Percentiles rank a stretch among this genome's conserved stretches.
Conservation (phyloP, 2,113 vertebrate genomes). For the Thamnophis sirtalis region DNA sequence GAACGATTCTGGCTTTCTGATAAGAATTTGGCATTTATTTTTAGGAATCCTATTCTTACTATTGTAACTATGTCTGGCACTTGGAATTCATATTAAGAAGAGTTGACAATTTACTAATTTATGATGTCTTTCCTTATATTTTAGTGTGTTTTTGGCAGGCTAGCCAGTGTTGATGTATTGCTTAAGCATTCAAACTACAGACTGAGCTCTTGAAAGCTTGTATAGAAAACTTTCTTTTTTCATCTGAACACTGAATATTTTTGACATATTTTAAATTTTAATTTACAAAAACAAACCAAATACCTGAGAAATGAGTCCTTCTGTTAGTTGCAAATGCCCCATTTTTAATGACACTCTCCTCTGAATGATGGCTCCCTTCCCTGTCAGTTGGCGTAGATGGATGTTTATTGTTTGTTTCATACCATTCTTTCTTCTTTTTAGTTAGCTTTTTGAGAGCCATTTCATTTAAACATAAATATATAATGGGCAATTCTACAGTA, state of each 20-base stretch:
- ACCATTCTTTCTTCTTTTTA: slow-evolving; percentile 1
- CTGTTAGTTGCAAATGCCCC: slow-evolving; percentile 53
- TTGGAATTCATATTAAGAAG: slow-evolving; percentile 57
- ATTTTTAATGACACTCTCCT: slow-evolving; percentile 41
- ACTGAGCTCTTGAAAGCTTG: slow-evolving; percentile 58
- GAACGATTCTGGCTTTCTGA: slow-evolving; percentile 39
- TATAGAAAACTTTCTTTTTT: slow-evolving; percentile 50
- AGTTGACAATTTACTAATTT: slow-evolving; percentile 71
- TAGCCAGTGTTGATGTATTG: slow-evolving; percentile 67
- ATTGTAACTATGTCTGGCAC: slow-evolving; percentile 61
- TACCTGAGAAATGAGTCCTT: slow-evolving; percentile 61
- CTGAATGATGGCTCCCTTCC: slow-evolving; percentile 53
- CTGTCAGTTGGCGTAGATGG: slow-evolving; percentile 27
- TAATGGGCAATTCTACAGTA: background rate
- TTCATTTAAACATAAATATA: slow-evolving; percentile 4
- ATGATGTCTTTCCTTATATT: slow-evolving; percentile 68
- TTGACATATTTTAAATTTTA: slow-evolving; percentile 64
- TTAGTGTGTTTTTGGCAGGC: slow-evolving; percentile 65
- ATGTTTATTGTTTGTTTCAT: slow-evolving; percentile 18
- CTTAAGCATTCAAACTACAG: slow-evolving; percentile 64
- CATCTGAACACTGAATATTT: slow-evolving; percentile 64
- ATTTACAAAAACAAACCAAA: slow-evolving; percentile 61
- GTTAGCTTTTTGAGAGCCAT: slow-evolving; percentile 28
- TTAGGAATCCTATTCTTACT: slow-evolving; percentile 63
- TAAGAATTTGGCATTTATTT: slow-evolving; percentile 50